Evolutionary conservation across 2,888 invertebrate species (phyloP), one percentile per base, ranked within the genome.

Genomic region (Dinocampus coccinellae): DNA sequence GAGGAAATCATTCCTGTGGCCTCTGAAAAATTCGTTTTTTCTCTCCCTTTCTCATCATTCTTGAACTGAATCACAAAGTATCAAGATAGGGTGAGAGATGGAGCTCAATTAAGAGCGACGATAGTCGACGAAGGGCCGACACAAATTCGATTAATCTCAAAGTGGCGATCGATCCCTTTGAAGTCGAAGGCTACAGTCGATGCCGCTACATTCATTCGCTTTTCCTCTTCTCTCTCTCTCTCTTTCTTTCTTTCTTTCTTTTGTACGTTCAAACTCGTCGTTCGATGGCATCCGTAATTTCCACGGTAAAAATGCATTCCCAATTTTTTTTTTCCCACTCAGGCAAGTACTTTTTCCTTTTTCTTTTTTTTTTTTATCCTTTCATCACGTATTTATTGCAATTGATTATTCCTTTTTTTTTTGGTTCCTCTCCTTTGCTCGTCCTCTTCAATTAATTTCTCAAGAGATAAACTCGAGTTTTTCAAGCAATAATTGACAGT

Each of bases 111-210:
- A 66, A 58, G 57, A 57, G 57, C 55, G 36, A 55, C 24, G 66
- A 24, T 57, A 57, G 13, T 57, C 24, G 57, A 66, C 66, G 66
- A 39, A 57, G 57, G 57, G 29, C 57, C 39, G 39, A 33, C 65
- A 65, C 26, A 55, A 70, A 71, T 71, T 71, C 66, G 71, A 71
- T 71, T 71, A 71, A 71, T 71, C 62, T 61, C 60, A 20, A 60
- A 66, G 53, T 71, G 39, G 61, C 61, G 61, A 71, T 71, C 71
- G 71, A 71, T 71, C 61, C 61, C 39, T 66, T 66, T 66, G 66
- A 66, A 57, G 42, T 57, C 57, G 66, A 57, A 66, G 66, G 36
- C 66, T 53, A 22, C 34, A 57, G 66, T 66, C 66, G 57, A 57
- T 65, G 34, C 55, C 53, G 1, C 16, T 16, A n/a, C 29, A n/a